Conservation (phyloP, 2,888 invertebrate species). For the Augiades crinisus region DNA sequence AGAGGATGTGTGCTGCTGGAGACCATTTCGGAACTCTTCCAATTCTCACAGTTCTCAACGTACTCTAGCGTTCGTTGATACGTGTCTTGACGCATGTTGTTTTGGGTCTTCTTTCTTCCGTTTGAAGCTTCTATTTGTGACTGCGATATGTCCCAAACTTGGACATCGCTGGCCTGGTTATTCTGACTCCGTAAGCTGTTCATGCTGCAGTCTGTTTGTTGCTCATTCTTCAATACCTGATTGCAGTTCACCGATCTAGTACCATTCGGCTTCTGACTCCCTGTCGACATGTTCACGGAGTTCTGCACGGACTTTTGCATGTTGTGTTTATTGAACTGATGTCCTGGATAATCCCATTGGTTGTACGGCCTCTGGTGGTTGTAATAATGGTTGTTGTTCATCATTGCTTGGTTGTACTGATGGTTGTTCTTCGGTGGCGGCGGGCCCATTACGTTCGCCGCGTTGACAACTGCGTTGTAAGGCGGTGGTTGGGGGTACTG, state of each 20-base stretch:
- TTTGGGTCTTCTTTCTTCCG: conserved; percentile 66
- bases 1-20: conserved; percentile 92
- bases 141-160: conserved; percentile 86
- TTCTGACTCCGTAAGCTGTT: conserved; percentile 75
- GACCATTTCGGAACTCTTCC: conserved; percentile 87
- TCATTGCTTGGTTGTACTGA: conserved; percentile 73
- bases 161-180: conserved; percentile 81
- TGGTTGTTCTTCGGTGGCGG: conserved; percentile 75
- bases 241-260: conserved; percentile 51
- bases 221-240: conserved; percentile 55
- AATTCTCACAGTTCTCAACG: conserved; percentile 93
- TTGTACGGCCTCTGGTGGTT: conserved; percentile 71
- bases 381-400: conserved; percentile 74
- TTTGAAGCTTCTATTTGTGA: conserved; percentile 78
- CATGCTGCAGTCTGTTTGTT: conserved; percentile 79
- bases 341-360: conserved; percentile 70
- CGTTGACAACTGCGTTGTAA: conserved; percentile 66
- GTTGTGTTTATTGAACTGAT: conserved; percentile 70
- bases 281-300: conserved; percentile 72
- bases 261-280: conserved; percentile 66
- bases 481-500: conserved; percentile 69
- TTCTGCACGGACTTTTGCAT: conserved; percentile 66
- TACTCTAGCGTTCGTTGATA: conserved; percentile 95
- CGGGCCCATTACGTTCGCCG: conserved; percentile 70
- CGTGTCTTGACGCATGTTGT: conserved; percentile 89